These are phyloP conservation scores for Calidris pygmaea DNA, from an alignment of 2,113 vertebrate genomes.

Conservation along the genomic window DNA sequence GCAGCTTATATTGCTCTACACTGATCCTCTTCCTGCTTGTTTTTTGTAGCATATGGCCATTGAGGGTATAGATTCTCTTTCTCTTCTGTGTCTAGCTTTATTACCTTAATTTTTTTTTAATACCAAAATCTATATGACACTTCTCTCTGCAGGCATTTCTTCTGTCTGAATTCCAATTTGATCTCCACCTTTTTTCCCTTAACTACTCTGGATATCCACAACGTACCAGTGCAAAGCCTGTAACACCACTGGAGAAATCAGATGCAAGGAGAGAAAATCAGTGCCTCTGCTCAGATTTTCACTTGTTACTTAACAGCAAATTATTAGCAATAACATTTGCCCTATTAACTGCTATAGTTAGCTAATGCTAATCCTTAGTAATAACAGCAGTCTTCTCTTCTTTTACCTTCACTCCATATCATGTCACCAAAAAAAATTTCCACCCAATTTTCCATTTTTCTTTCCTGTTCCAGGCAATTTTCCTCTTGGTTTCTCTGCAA, in stretches of 20 bases:
- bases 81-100: slow-evolving; percentile 14
- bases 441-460: background rate
- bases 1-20: background rate
- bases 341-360: background rate
- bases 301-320: background rate
- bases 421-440: accelerated
- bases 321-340: background rate
- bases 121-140: slow-evolving; percentile 19
- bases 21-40: background rate
- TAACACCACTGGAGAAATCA: background rate
- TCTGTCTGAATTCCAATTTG: background rate
- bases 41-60: background rate
- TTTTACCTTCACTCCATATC: background rate
- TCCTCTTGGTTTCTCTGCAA: background rate
- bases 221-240: background rate
- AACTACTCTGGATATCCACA: background rate
- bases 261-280: background rate
- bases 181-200: background rate
- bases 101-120: slow-evolving; percentile 33
- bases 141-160: slow-evolving; percentile 10
- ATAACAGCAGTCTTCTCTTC: background rate
- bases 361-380: background rate
- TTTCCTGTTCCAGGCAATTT: background rate
- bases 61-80: slow-evolving; percentile 22
- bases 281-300: background rate